Evolutionary conservation across 1,140 invertebrate species (phyloP), one percentile per base, ranked within the genome.

Genomic region (Drosophila pruinosa): DNA sequence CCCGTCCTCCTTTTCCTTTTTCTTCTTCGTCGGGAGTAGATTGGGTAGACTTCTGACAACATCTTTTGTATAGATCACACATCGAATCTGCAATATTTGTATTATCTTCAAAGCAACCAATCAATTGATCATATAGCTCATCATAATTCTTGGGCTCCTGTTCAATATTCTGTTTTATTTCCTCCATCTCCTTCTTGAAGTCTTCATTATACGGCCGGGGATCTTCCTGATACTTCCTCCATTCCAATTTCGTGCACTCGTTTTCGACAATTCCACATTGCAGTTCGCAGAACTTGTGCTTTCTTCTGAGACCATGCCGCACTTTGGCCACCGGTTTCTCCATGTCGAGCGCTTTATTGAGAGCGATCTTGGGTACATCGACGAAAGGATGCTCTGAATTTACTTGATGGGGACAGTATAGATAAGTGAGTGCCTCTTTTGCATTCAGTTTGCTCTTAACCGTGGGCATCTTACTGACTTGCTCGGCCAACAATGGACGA

Each of bases 101-200:
- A 10, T 56, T 2, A 5, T 41, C 43, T 4, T 64, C 54, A 19
- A 86, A 86, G 24, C 81, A 88, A 5, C 10, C 15, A 0, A 62
- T 6, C 3, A 86, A 36, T 0, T 75, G 34, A 4, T 52, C 19
- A 47, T 77, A 86, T 1, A 86, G 54, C 45, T 86, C 82, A 0
- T 86, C 81, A 28, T 86, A 86, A 48, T 88, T 71, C 14, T 17
- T 43, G 2, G 81, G 81, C 41, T 85, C 81, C 3, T 54, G 38
- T 2, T 56, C 14, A 4, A 3, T 17, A 2, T 3, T 0, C 15
- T 52, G 7, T 10, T 21, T 39, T 7, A 19, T 21, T 31, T 45
- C 3, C 0, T 38, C 43, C 24, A 34, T n/a, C 24, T 31, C 45
- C 2, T 5, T 15, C 2, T 56, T 28, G 4, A 68, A 70, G 2